Conservation (phyloP, 2,113 vertebrate species). For the Ramphastos sulfuratus region DNA sequence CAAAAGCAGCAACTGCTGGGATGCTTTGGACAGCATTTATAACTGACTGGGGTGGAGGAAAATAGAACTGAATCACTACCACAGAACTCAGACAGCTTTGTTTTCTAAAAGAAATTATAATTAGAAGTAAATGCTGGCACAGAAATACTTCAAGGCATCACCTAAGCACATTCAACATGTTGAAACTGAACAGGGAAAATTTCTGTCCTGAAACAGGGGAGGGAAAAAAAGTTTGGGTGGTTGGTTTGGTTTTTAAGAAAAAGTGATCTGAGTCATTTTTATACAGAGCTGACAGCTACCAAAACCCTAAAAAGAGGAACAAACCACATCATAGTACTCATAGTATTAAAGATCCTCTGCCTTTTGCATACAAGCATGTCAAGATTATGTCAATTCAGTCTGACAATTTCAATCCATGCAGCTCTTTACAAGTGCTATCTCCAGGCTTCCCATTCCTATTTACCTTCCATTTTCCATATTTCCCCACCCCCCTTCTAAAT, state of each 20-base stretch:
- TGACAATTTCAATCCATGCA: not conserved
- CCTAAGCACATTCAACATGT: not conserved
- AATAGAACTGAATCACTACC: not conserved
- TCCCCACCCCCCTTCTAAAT: not conserved
- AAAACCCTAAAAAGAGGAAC: not conserved
- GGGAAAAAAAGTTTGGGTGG: not conserved
- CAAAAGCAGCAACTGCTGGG: not conserved
- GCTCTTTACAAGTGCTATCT: not conserved
- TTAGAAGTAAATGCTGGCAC: not conserved
- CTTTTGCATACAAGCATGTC: not conserved
- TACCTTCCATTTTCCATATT: not conserved
- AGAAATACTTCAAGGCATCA: not conserved
- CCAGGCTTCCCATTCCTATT: not conserved
- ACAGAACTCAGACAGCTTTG: not conserved
- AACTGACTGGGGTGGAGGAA: not conserved
- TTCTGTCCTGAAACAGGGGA: not conserved
- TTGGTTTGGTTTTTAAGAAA: not conserved
- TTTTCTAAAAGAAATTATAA: not conserved
- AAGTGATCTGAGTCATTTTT: not conserved
- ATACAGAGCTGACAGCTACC: not conserved
- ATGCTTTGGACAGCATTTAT: not conserved
- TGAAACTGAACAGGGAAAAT: not conserved
- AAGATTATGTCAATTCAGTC: not conserved
- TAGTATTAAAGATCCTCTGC: not conserved
- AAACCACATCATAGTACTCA: not conserved